Evolutionary conservation across 2,113 vertebrate genomes (phyloP).

Genomic region (Drymodes brunneopygia): DNA sequence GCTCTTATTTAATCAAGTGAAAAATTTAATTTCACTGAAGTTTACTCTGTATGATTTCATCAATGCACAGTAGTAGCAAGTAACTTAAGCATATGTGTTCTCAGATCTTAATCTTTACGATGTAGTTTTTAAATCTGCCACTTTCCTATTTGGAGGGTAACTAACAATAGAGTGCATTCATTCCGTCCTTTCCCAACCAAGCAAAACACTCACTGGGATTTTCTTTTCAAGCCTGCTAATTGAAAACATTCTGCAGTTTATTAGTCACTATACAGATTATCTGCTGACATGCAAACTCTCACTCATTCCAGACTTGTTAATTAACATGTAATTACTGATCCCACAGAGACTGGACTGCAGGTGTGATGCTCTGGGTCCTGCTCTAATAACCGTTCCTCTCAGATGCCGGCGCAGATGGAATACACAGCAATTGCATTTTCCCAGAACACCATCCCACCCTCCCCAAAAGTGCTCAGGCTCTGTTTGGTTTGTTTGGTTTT

Average conservation of each 20-base stretch:
- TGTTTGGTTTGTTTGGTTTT: background rate
- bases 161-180: constrained; percentile 57
- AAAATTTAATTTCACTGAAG: background rate
- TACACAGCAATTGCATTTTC: background rate
- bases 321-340: constrained; percentile 68
- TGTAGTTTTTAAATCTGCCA: background rate
- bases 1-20: background rate
- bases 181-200: constrained; percentile 40
- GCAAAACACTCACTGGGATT: constrained; percentile 62
- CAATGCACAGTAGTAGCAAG: constrained; percentile 9
- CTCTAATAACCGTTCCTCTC: background rate
- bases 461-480: background rate
- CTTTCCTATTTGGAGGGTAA: constrained; percentile 2
- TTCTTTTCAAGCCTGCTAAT: constrained; percentile 68
- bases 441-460: background rate
- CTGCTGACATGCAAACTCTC: constrained; percentile 65
- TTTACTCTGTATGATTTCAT: background rate
- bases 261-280: constrained; percentile 69
- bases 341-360: constrained; percentile 57
- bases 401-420: background rate
- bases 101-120: constrained; percentile 16
- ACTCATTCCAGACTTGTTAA: constrained; percentile 67
- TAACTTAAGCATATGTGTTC: background rate
- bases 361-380: constrained; percentile 62
- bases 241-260: constrained; percentile 69